phyloP scores from a whole-genome alignment of 2,113 vertebrate species.

The Panthera leo region DNA sequence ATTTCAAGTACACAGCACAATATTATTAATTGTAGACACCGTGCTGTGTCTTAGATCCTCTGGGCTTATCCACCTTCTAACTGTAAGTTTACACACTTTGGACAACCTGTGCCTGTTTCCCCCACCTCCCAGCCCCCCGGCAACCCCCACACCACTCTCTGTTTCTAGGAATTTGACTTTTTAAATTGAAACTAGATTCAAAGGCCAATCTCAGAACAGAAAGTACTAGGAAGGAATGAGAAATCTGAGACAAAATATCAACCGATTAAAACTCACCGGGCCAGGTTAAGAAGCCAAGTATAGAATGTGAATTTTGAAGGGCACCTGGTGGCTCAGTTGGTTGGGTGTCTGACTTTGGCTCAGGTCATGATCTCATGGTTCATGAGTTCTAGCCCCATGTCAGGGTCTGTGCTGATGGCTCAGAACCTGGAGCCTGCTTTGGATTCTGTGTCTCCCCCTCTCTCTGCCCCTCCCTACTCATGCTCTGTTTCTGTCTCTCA shows the following conservation, averaged over 20 bases:
- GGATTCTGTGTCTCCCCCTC: too few species aligned
- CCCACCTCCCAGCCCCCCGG: too few species aligned
- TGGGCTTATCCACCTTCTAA: background rate
- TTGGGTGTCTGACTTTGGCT: too few species aligned
- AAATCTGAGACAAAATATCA: constrained; percentile 19
- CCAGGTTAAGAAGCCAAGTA: background rate
- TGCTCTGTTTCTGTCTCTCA: too few species aligned
- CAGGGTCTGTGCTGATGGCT: too few species aligned
- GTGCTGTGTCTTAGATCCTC: background rate
- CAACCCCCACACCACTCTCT: background rate
- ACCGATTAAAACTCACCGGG: background rate
- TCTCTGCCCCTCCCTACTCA: too few species aligned
- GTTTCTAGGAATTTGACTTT: background rate
- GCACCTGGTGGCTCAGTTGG: too few species aligned
- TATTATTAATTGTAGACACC: background rate
- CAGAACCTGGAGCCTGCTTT: too few species aligned
- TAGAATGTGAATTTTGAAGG: constrained; percentile 19
- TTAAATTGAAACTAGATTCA: background rate
- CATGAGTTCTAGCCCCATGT: too few species aligned
- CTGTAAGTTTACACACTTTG: background rate
- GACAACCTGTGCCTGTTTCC: background rate
- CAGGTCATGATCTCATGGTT: too few species aligned
- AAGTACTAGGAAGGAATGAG: background rate
- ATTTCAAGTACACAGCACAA: background rate
- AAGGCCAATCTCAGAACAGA: background rate